These are phyloP conservation scores for Tetragnatha montana DNA, from an alignment of 2,888 invertebrate species.

Conservation along the genomic window DNA sequence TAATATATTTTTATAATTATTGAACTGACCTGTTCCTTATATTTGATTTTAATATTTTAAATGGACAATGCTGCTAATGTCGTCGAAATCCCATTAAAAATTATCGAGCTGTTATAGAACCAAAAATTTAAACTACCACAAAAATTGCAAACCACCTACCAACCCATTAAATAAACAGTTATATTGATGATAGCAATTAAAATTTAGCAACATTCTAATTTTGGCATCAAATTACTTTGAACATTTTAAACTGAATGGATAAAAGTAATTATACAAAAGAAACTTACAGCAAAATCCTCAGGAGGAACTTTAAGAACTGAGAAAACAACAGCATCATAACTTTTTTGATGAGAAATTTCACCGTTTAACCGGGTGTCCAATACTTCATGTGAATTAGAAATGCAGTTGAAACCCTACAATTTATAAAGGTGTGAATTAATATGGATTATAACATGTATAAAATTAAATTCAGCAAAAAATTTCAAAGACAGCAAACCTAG, in stretches of 20 bases:
- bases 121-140: too few relatives aligned
- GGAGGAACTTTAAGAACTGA: conserved; percentile 69
- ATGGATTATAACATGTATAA: not conserved
- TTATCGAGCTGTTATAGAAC: too few relatives aligned
- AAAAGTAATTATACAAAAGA: not conserved
- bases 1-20: too few relatives aligned
- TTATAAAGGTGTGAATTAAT: not conserved
- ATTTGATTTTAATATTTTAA: too few relatives aligned
- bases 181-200: too few relatives aligned
- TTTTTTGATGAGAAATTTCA: conserved; percentile 55
- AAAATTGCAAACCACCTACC: too few relatives aligned
- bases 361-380: conserved; percentile 69
- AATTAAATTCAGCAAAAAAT: not conserved
- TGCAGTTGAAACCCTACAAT: conserved; percentile 57
- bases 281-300: conserved; percentile 71
- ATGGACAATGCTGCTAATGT: too few relatives aligned
- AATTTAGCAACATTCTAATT: too few relatives aligned
- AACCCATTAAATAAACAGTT: too few relatives aligned
- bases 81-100: too few relatives aligned
- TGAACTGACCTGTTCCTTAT: too few relatives aligned
- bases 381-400: conserved; percentile 64
- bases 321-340: conserved; percentile 71
- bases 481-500: not conserved
- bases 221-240: not conserved
- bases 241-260: not conserved